Base-by-base conservation (phyloP, 2,113 vertebrate genomes). In the Ptychochromis oligacanthus region DNA sequence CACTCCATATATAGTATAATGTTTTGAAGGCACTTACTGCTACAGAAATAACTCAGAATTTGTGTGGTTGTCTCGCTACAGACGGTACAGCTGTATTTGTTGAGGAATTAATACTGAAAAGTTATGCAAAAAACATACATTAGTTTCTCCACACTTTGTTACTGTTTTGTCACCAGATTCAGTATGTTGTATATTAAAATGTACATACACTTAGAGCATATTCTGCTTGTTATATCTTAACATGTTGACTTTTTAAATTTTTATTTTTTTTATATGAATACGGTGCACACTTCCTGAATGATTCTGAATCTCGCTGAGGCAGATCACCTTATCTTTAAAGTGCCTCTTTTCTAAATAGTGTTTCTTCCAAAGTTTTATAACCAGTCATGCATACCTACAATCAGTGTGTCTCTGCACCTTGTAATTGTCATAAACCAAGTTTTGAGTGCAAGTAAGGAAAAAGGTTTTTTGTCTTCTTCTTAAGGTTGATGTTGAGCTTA, bases 361-460 rank as follows among this genome's bases (percentile, higher is more conserved):
- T 83, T 57, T 93, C 76, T 81, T 89, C 56, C 61, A 86, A 83
- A 91, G 79, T 83, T 81, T 86, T 89, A 60, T 91, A 93, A 93
- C 89, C 81, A 67, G 74, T 81, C 92, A 86, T 91, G 77, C 87
- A 91, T 82, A 78, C 87, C 74, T 92, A 89, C 92, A 95, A 94
- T 94, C 94, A 93, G 79, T 88, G 26, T 91, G 78, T 93, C 65
- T 87, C 74, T 82, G 80, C 90, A 92, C 87, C 76, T 81, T 79
- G 77, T 56, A 90, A 82, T 90, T 54, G 54, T 89, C 78, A 85
- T 76, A 87, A 85, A 88, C 89, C 60, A 79, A 83, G 86, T 86
- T 43, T n/a, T 87, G 15, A 65, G 83, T 55, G 79, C 43, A 56
- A 82, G 67, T 57, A 38, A 65, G 26, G 64, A 87, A 74, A 46